Evolutionary conservation across 2,113 vertebrate genomes (phyloP).

Genomic region (Grus americana): DNA sequence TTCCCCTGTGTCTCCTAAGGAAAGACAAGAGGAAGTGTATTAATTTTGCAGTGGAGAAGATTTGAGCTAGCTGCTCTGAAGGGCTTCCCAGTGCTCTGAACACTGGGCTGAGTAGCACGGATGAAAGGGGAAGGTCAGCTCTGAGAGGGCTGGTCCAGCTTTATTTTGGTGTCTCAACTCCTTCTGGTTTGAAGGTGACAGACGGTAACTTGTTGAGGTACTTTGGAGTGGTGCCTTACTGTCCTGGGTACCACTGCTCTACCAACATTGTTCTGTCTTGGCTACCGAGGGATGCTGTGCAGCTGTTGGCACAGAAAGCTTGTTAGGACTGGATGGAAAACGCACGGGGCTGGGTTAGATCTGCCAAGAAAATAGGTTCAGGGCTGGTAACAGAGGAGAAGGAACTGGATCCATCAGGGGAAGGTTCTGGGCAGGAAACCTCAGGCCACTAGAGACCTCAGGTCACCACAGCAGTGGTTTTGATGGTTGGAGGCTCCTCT

Average conservation of each 20-base stretch:
- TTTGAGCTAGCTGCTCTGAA: background rate
- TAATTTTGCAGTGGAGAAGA: background rate
- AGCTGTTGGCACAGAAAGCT: background rate
- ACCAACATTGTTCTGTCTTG: background rate
- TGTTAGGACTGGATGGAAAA: background rate
- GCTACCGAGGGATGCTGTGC: background rate
- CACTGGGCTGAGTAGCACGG: background rate
- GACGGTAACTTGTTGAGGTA: background rate
- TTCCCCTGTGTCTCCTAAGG: background rate
- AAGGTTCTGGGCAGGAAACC: background rate
- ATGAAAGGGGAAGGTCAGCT: background rate
- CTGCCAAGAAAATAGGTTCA: background rate
- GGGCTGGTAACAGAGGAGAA: background rate
- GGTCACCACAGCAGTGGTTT: background rate
- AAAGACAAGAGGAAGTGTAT: background rate
- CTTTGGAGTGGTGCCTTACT: background rate
- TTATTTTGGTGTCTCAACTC: background rate
- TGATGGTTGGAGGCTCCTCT: background rate
- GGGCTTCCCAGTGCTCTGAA: background rate
- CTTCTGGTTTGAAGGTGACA: background rate
- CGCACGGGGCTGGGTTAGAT: fast-evolving
- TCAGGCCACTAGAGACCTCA: background rate
- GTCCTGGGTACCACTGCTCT: background rate
- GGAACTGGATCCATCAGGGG: background rate
- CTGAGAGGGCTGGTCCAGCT: background rate